These are phyloP conservation scores for Macquaria australasica DNA, from an alignment of 2,113 vertebrate genomes.

Conservation along the genomic window DNA sequence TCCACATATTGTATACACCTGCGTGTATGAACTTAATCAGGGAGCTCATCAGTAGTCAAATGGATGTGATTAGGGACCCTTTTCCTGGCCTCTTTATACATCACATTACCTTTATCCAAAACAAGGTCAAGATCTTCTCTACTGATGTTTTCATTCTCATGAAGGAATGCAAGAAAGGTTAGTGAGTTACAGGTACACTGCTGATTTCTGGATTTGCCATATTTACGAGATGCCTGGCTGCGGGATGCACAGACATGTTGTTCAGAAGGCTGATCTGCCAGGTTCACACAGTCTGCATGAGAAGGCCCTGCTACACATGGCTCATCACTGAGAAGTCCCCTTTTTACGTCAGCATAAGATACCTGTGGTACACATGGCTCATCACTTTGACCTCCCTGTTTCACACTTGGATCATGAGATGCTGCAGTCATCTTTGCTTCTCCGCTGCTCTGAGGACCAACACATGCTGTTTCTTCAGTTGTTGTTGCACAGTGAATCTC, in stretches of 20 bases:
- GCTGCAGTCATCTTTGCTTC: not conserved
- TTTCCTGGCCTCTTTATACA: not conserved
- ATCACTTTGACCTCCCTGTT: not conserved
- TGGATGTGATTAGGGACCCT: not conserved
- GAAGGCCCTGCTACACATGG: not conserved
- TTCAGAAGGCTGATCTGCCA: not conserved
- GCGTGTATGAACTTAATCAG: not conserved
- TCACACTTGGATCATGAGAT: not conserved
- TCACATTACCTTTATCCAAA: not conserved
- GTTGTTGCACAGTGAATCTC: not conserved
- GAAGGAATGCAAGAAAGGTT: slow-evolving; percentile 11
- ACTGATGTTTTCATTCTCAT: slow-evolving; percentile 2
- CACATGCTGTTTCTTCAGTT: no score
- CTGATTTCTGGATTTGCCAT: not conserved
- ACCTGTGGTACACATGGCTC: not conserved
- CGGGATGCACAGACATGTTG: slow-evolving; percentile 5
- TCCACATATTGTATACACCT: not conserved
- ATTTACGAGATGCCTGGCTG: slow-evolving; percentile 3
- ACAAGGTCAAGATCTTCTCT: not conserved
- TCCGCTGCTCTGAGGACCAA: not conserved
- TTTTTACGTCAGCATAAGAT: not conserved
- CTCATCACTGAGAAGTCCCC: not conserved
- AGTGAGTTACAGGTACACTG: slow-evolving; percentile 22
- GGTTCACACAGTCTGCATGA: not conserved
- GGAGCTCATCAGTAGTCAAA: slow-evolving; percentile 9